Conservation (phyloP, 2,113 vertebrate genomes). For the Ramphastos sulfuratus region DNA sequence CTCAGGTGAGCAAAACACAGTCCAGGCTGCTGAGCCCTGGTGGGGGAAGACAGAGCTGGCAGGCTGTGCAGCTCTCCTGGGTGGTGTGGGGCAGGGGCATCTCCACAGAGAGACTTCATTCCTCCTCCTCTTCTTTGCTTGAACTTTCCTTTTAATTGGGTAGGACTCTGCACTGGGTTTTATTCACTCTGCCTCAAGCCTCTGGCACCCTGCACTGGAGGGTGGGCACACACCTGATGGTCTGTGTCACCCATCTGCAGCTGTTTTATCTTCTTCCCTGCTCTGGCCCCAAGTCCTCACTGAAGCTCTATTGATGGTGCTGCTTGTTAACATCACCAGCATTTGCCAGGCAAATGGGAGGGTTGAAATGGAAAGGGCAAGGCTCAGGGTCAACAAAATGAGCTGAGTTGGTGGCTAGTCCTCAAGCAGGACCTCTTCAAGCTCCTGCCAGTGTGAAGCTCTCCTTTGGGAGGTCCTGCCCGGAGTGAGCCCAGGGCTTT, state of each 20-base stretch:
- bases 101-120: no score
- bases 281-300: neutral
- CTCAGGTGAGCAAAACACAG: neutral
- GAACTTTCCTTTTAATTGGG: neutral
- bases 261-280: neutral
- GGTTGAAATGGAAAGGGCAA: neutral
- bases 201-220: neutral
- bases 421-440: neutral
- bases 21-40: neutral
- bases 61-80: fast-evolving
- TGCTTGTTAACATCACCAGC: neutral
- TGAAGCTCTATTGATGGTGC: no score
- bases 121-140: no score
- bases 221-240: fast-evolving
- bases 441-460: fast-evolving
- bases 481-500: neutral
- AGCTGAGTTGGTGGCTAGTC: neutral
- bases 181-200: neutral
- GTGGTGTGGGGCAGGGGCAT: no score
- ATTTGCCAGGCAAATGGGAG: neutral
- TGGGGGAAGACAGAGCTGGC: neutral
- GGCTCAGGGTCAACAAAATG: neutral
- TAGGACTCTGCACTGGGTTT: fast-evolving
- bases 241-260: fast-evolving
- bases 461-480: neutral